phyloP scores from a whole-genome alignment of 2,888 invertebrate species.

The Aquatica leii region DNA sequence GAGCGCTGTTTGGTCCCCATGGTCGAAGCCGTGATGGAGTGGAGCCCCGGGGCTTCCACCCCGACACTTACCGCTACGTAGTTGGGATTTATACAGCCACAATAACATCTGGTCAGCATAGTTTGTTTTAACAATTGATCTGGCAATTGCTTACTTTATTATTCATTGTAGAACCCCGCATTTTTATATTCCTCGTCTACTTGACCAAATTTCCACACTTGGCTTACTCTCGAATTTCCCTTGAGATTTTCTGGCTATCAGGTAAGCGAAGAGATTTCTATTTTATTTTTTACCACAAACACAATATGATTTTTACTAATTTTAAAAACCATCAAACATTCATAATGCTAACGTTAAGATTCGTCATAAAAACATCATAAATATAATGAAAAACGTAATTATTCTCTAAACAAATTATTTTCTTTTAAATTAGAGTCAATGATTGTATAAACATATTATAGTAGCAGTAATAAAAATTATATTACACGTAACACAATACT shows the following conservation, averaged over 20 bases:
- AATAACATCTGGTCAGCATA: conserved; percentile 52
- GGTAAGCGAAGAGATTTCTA: conserved; percentile 50
- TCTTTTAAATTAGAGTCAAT: no score
- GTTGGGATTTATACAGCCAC: conserved; percentile 54
- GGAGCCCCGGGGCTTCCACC: conserved; percentile 51
- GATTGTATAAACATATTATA: no score
- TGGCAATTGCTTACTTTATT: conserved; percentile 51
- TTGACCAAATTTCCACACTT: conserved; percentile 50
- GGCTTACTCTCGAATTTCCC: conserved; percentile 51
- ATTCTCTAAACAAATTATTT: no score
- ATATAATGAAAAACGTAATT: no score
- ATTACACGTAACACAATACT: no score
- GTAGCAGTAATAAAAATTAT: no score
- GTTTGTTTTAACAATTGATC: conserved; percentile 56
- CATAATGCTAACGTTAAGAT: no score
- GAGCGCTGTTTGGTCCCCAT: conserved; percentile 45
- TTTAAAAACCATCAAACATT: not conserved
- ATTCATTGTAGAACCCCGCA: conserved; percentile 46
- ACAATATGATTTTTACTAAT: conserved; percentile 17
- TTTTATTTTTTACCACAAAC: conserved; percentile 36
- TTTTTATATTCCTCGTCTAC: conserved; percentile 49
- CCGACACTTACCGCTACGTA: conserved; percentile 53
- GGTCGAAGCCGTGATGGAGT: conserved; percentile 53
- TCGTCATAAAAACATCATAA: no score
- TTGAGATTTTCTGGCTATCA: conserved; percentile 46